Evolutionary conservation across 2,888 invertebrate species (phyloP).

Genomic region (Lithodes maja): DNA sequence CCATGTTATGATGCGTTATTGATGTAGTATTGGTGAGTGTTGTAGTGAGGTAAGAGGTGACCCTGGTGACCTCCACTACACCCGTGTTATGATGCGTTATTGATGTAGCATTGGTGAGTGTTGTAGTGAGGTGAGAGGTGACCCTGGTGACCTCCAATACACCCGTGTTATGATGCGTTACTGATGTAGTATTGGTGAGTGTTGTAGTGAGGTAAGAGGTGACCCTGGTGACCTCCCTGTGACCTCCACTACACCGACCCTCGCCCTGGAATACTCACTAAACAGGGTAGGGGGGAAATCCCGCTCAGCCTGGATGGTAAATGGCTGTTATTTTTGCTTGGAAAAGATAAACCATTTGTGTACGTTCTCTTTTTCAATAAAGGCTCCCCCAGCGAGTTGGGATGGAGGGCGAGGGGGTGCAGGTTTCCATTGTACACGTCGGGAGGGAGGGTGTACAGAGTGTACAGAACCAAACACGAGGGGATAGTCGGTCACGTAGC

Average conservation of each 20-base stretch:
- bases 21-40: too few relatives aligned
- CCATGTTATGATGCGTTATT: too few relatives aligned
- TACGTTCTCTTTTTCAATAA: constrained; percentile 64
- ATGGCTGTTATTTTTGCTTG: constrained; percentile 62
- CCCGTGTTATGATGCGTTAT: too few relatives aligned
- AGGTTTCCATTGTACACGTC: background rate
- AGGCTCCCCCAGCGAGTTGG: constrained; percentile 24
- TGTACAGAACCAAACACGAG: constrained; percentile 36
- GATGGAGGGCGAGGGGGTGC: constrained; percentile 12
- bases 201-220: background rate
- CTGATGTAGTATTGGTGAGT: too few relatives aligned
- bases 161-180: too few relatives aligned
- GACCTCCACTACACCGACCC: background rate
- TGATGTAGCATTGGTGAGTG: too few relatives aligned
- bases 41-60: too few relatives aligned
- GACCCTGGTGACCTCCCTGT: background rate
- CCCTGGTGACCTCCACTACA: too few relatives aligned
- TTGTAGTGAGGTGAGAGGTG: too few relatives aligned
- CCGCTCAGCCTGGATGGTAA: constrained; percentile 56
- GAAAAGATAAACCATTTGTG: constrained; percentile 66
- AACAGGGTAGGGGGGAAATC: constrained; percentile 47
- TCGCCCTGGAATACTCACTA: constrained; percentile 32
- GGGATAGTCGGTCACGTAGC: constrained; percentile 44
- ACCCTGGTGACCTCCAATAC: too few relatives aligned
- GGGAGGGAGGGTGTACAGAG: constrained; percentile 45